A percentile compares a stretch with the other conserved stretches of the same genome.
Evolutionary conservation across 2,888 invertebrate genomes (phyloP).

Genomic region (Chloromyia formosa): DNA sequence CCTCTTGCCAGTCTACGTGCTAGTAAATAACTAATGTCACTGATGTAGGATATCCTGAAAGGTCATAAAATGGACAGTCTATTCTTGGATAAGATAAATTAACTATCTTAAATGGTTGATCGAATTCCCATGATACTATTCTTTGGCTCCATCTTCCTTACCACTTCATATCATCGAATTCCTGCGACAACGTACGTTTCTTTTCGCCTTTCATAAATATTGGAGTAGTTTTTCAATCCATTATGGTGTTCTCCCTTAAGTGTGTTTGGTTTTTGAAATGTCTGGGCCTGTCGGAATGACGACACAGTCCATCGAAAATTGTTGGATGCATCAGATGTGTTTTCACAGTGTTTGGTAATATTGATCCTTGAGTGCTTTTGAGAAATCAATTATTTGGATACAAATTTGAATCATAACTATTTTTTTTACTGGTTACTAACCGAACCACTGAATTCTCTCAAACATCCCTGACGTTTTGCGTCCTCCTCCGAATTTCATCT

Average conservation of each 20-base stretch:
- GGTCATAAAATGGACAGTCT: slow-evolving; percentile 26
- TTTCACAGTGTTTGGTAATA: no score
- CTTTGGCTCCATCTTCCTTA: neutral
- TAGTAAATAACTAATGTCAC: slow-evolving; percentile 22
- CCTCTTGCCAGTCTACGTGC: neutral
- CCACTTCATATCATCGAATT: slow-evolving; percentile 22
- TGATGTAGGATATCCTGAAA: neutral
- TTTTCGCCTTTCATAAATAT: slow-evolving; percentile 22
- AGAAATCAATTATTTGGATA: no score
- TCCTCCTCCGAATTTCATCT: no score
- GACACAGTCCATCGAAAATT: no score
- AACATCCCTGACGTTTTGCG: no score
- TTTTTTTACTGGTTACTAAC: no score
- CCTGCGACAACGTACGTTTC: slow-evolving; percentile 4
- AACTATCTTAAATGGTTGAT: slow-evolving; percentile 11
- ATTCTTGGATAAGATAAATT: slow-evolving; percentile 26
- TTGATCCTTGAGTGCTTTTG: no score
- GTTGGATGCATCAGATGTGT: no score
- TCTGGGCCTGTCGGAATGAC: no score
- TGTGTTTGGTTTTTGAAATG: neutral
- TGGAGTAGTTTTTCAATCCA: slow-evolving; percentile 33
- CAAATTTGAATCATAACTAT: no score
- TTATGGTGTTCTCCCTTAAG: neutral
- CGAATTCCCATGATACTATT: slow-evolving; percentile 18
- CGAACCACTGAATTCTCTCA: no score